Percentiles rank a stretch among this genome's conserved stretches.
These are phyloP conservation scores for Callimorpha dominula DNA, from an alignment of 2,888 invertebrate species.

Conservation along the genomic window DNA sequence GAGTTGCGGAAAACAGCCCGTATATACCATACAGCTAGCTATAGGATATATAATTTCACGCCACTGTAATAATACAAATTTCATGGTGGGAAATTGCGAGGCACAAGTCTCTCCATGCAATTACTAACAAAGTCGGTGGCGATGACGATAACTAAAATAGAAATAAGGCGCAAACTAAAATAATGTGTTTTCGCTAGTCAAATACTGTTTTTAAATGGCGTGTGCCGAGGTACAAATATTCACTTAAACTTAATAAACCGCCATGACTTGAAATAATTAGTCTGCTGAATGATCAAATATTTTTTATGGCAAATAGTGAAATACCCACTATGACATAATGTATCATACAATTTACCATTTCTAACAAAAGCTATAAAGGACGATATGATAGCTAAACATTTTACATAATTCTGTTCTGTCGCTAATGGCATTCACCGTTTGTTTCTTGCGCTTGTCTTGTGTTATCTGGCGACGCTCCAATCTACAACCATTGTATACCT, in stretches of 20 bases:
- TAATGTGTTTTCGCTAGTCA: not conserved
- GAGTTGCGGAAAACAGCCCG: too few species aligned
- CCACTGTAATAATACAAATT: not conserved
- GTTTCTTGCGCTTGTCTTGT: not conserved
- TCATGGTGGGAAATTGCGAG: not conserved
- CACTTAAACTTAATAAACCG: not conserved
- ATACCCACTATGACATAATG: not conserved
- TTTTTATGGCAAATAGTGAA: too few species aligned
- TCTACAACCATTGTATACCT: not conserved
- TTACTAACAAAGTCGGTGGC: not conserved
- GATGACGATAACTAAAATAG: not conserved
- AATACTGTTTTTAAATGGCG: not conserved
- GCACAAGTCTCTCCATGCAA: not conserved
- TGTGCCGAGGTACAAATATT: not conserved
- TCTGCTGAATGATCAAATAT: too few species aligned
- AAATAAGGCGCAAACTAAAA: not conserved
- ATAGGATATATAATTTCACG: too few species aligned
- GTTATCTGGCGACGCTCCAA: not conserved
- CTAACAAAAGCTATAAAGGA: too few species aligned
- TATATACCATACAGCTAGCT: too few species aligned
- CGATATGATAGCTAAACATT: not conserved
- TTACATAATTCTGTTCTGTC: not conserved
- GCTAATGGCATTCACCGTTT: not conserved
- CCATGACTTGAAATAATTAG: too few species aligned
- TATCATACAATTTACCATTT: not conserved